Evolutionary conservation across 2,888 invertebrate genomes (phyloP).

Genomic region (Hetaerina titia): DNA sequence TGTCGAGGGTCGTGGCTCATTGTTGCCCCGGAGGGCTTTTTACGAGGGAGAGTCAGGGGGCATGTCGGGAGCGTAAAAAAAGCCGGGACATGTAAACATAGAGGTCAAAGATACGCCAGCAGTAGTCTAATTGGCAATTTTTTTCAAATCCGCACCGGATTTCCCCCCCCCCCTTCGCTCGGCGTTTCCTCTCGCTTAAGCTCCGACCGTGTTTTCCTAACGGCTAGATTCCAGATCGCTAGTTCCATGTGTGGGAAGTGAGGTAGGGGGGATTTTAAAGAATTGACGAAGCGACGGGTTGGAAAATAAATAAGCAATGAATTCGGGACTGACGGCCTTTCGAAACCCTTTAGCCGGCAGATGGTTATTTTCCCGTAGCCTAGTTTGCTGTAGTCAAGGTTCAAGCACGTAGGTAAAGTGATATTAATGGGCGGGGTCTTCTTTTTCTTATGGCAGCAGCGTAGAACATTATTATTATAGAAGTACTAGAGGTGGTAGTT

Average conservation of each 20-base stretch:
- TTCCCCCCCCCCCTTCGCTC: not conserved
- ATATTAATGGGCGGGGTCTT: not conserved
- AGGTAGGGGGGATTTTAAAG: not conserved
- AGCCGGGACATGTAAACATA: constrained; percentile 38
- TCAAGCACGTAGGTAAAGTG: not conserved
- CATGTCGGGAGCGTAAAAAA: not conserved
- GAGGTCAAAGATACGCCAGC: constrained; percentile 30
- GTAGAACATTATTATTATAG: no score
- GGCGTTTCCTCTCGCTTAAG: not conserved
- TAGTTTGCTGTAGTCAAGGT: not conserved
- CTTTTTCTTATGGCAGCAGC: not conserved
- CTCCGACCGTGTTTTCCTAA: not conserved
- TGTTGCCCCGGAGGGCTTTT: constrained; percentile 7
- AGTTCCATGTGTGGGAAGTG: not conserved
- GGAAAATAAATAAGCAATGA: not conserved
- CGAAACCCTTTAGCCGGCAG: not conserved
- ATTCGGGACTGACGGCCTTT: not conserved
- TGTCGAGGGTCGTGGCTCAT: constrained; percentile 18
- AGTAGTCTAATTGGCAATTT: constrained; percentile 27
- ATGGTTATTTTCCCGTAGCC: not conserved
- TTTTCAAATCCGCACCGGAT: constrained; percentile 24
- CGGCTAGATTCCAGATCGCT: not conserved
- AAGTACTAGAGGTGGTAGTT: no score
- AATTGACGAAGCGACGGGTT: constrained; percentile 27
- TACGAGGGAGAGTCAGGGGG: not conserved